Conservation (phyloP, 2,888 invertebrate genomes). For the Laspeyria flexula region DNA sequence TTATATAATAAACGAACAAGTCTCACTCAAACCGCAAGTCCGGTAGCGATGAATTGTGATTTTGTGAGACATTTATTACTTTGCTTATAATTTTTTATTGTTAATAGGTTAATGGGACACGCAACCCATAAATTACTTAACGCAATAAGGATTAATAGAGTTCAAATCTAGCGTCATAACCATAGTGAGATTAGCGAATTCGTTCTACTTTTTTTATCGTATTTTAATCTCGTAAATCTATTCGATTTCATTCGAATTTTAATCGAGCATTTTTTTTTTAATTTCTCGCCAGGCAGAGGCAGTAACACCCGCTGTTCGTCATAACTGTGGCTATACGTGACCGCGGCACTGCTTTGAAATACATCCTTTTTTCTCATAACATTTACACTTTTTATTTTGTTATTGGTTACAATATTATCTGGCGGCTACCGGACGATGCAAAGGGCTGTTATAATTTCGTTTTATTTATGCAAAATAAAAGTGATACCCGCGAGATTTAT, state of each 20-base stretch:
- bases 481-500: constrained; percentile 78
- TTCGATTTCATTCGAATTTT: constrained; percentile 63
- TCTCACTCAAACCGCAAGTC: constrained; percentile 24
- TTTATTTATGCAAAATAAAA: constrained; percentile 85
- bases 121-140: constrained; percentile 44
- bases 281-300: constrained; percentile 64
- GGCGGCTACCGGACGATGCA: constrained; percentile 82
- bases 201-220: constrained; percentile 53
- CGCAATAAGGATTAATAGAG: constrained; percentile 46
- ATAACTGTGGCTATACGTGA: constrained; percentile 82
- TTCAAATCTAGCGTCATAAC: constrained; percentile 5
- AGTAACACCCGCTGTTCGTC: constrained; percentile 76
- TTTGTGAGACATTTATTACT: constrained; percentile 45
- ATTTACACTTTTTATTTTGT: constrained; percentile 68
- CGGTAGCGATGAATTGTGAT: constrained; percentile 45
- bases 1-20: no score
- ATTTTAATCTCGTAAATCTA: constrained; percentile 53
- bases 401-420: constrained; percentile 82
- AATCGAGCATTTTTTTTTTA: constrained; percentile 65
- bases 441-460: constrained; percentile 82
- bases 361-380: constrained; percentile 71
- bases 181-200: constrained; percentile 55
- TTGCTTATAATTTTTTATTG: constrained; percentile 45
- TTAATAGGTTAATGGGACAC: constrained; percentile 49
- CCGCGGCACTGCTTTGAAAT: constrained; percentile 80